Base-by-base conservation (phyloP, 2,888 invertebrate species). In the Lobophora halterata region DNA sequence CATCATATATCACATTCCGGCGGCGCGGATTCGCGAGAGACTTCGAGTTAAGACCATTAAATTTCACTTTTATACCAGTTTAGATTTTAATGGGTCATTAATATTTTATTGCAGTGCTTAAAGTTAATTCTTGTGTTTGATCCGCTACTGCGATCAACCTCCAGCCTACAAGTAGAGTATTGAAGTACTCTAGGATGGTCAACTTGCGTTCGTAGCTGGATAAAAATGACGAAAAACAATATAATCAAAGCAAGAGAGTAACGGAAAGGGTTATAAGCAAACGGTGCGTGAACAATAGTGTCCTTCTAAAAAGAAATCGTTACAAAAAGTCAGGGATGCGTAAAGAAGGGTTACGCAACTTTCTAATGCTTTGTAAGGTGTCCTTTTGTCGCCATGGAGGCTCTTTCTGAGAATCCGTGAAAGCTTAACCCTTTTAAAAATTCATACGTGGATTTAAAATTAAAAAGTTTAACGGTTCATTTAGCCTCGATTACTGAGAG, bases 281-380 rank as follows among this genome's bases (percentile, higher is more conserved):
- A 79, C 68, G 72, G 72, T 61, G 68, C 69, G 65, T 64, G 63
- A 71, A 71, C 82, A 85, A 86, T 74, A 72, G 71, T 65, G 59
- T 71, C 67, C 63, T 71, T 73, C 66, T 72, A 69, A 76, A 80
- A 77, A 73, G 62, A 61, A 71, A 70, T 70, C 68, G 55, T 65
- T 64, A 70, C 68, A 79, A 81, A 79, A 75, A 70, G 49, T 62
- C 67, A 64, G 67, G 66, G 72, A 72, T 64, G 68, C 71, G 75
- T 74, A 79, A 75, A 48, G 62, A 80, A 86, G 85, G 85, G 86
- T 87, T 87, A 83, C 79, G 73, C 78, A 87, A 87, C 87, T 87
- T 87, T 87, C 87, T 80, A 85, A 81, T 77, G 67, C 81, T 71
- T 86, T 85, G 82, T 83, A 71, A 83, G 79, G 77, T 81, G 72